Evolutionary conservation across 2,888 invertebrate genomes (phyloP), one percentile per base, ranked within the genome.

Genomic region (Enchytraeus crypticus): DNA sequence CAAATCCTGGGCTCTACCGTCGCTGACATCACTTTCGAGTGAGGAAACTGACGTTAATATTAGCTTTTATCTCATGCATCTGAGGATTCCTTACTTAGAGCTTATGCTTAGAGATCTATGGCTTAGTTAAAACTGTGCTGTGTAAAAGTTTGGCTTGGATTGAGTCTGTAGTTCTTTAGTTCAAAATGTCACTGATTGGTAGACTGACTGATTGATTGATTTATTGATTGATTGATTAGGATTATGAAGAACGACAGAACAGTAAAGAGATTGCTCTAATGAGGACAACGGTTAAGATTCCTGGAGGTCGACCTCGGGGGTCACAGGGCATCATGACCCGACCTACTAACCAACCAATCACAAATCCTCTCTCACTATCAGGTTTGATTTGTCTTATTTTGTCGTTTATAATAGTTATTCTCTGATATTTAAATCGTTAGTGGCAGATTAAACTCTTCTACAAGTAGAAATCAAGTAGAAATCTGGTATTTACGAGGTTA

Each of bases 211-310:
- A 43, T 11, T 14, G 14, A 43, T n/a, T 43, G 43, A 43, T 43
- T 43, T 43, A 43, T 43, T 43, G 43, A n/a, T 27, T 29, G 21
- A 3, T 51, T 29, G n/a, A 5, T 30, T 30, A 89, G 88, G 90
- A 92, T 79, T 93, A 92, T 78, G 92, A 92, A 92, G 89, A 90
- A 73, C 89, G 92, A 73, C 85, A 88, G 21, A 90, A 90, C 79
- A 91, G 93, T 55, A 97, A 97, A 81, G 95, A 95, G 81, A 93
- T 97, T 73, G 88, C 91, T 1, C 83, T 97, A 60, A 91, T 93
- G 77, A 91, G 92, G 73, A 95, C 95, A 14, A 96, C 96, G 0
- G 96, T 97, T 21, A 95, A 96, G 81, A 91, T 96, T 57, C 95
- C 96, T 1, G 96, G 95, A 0, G 90, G 92, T 81, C 66, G 73